Base-by-base conservation (phyloP, 2,797 vertebrate species). In the Pseudocheirus occidentalis region DNA sequence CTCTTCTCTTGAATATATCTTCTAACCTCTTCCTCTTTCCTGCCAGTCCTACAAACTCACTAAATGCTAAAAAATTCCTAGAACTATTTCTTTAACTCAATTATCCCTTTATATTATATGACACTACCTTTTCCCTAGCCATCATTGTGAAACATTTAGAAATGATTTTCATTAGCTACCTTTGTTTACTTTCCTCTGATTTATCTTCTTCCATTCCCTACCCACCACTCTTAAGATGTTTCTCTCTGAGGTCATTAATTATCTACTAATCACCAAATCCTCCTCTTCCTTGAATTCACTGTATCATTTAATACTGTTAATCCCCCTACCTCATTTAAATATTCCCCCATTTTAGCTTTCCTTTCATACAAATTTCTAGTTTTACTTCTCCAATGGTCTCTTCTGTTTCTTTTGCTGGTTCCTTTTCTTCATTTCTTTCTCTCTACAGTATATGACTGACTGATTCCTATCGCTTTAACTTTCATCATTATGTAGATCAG, bases 221-320 rank as follows among this genome's bases (percentile, higher is more conserved):
- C n/a, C 66, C n/a, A 46, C n/a, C 66, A 81, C n/a, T 81, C n/a
- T 81, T 81, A 81, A 81, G 28, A 81, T 66, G 18, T 81, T 40
- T 81, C n/a, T 81, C 66, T 81, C 66, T 81, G 66, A 81, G 66
- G 66, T 81, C 66, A 81, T 81, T 81, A 81, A 81, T 81, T 81
- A 81, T 46, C 66, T 81, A 46, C 66, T 81, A 81, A 81, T 81
- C 66, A 81, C 66, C 66, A 73, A 73, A 46, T 81, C n/a, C n/a
- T 40, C n/a, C 21, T 40, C n/a, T 81, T 81, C 66, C 66, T 81
- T 81, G n/a, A 81, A 81, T 81, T 81, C 66, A n/a, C 16, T 81
- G 66, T 24, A 81, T 81, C n/a, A 81, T 40, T 81, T 81, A 18
- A 40, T 81, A 24, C 40, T 81, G 66, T 81, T 46, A 81, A 81